A percentile compares a stretch with the other conserved stretches of the same genome.
Conservation (phyloP, 1,140 invertebrate genomes). For the Anastrepha obliqua region DNA sequence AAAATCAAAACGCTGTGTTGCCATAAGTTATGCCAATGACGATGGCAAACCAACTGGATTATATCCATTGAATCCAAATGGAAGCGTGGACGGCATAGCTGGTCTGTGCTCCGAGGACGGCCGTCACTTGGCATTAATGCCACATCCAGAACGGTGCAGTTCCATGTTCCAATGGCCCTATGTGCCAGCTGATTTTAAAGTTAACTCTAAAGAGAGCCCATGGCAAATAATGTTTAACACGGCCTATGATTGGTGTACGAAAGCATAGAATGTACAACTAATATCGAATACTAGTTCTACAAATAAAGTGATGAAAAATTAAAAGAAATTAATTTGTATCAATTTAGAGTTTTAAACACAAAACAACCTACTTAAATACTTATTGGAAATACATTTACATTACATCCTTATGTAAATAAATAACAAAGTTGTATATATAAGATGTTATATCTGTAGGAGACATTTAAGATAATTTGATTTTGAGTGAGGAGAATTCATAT, state of each 20-base stretch:
- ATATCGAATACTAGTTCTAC: too few relatives aligned
- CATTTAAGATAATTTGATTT: slow-evolving; percentile 74
- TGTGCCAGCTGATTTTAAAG: slow-evolving; percentile 76
- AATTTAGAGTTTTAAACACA: too few relatives aligned
- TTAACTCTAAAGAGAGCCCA: slow-evolving; percentile 79
- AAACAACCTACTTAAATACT: too few relatives aligned
- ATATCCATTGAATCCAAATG: slow-evolving; percentile 97
- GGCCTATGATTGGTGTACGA: slow-evolving; percentile 86
- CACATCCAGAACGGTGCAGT: slow-evolving; percentile 95
- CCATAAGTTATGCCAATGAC: slow-evolving; percentile 91
- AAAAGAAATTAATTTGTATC: too few relatives aligned
- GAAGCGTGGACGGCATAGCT: slow-evolving; percentile 85
- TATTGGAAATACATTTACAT: too few relatives aligned
- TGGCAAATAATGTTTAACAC: slow-evolving; percentile 95
- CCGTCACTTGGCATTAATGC: slow-evolving; percentile 97
- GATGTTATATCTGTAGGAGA: slow-evolving; percentile 64
- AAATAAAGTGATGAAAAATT: too few relatives aligned
- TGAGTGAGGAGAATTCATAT: slow-evolving; percentile 67
- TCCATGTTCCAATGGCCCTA: slow-evolving; percentile 91
- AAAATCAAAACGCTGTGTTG: slow-evolving; percentile 79
- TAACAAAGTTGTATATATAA: too few relatives aligned
- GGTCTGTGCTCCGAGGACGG: slow-evolving; percentile 92
- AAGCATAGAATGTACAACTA: background rate
- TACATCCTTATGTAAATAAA: too few relatives aligned
- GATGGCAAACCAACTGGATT: slow-evolving; percentile 82